Conservation (phyloP, 2,113 vertebrate species). For the Pseudorhombus dupliciocellatus region DNA sequence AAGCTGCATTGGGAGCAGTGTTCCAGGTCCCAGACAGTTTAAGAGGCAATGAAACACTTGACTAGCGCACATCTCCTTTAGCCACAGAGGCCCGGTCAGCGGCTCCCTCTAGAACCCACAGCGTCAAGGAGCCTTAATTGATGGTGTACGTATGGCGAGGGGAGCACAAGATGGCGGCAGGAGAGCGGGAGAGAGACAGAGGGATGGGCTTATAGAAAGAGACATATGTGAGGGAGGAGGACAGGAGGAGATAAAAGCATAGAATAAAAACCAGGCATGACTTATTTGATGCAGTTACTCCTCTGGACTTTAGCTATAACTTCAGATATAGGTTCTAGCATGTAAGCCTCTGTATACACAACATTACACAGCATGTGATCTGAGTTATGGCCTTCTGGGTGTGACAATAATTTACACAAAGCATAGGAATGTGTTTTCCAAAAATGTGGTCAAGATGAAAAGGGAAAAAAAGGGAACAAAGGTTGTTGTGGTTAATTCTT, state of each 20-base stretch:
- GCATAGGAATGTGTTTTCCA: conserved; percentile 41
- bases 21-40: conserved; percentile 51
- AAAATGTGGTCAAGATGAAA: conserved; percentile 12
- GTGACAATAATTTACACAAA: conserved; percentile 24
- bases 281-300: conserved; percentile 56
- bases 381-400: conserved; percentile 26
- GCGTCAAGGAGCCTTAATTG: conserved; percentile 64
- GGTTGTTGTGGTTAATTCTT: conserved; percentile 16
- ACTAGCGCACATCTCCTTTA: conserved; percentile 52
- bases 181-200: conserved; percentile 3
- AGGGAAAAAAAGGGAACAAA: not conserved
- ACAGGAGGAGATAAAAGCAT: conserved; percentile 34
- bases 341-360: conserved; percentile 29
- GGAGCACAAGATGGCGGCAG: conserved; percentile 50
- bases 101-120: conserved; percentile 43
- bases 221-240: not conserved
- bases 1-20: conserved; percentile 29
- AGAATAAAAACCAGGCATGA: conserved; percentile 55
- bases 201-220: not conserved
- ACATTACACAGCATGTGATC: conserved; percentile 16
- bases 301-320: conserved; percentile 53
- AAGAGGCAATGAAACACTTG: conserved; percentile 67
- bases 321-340: conserved; percentile 38
- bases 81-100: conserved; percentile 19
- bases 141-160: conserved; percentile 52